Conservation (phyloP, 2,113 vertebrate species). For the Myodes glareolus region DNA sequence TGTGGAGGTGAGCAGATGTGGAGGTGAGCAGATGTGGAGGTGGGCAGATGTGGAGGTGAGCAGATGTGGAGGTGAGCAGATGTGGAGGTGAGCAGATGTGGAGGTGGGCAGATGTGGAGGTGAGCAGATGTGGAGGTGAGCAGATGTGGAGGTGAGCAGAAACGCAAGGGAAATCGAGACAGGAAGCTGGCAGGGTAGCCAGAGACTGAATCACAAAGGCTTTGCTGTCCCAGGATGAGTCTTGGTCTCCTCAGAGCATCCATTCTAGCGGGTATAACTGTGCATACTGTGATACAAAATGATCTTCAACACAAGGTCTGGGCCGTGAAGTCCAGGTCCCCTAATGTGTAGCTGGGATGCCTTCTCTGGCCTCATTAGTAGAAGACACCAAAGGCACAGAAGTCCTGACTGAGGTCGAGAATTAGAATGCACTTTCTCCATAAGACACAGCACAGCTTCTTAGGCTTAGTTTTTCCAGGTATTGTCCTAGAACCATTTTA, state of each 20-base stretch:
- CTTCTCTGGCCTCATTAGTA: too few species aligned
- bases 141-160: neutral
- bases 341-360: neutral
- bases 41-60: neutral
- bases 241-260: neutral
- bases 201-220: neutral
- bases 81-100: neutral
- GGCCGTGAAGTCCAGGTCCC: neutral
- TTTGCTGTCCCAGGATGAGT: neutral
- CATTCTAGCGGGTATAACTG: neutral
- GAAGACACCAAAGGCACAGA: neutral
- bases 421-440: neutral
- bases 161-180: neutral
- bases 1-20: neutral
- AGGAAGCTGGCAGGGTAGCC: neutral
- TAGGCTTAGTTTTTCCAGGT: neutral
- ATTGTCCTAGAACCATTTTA: neutral
- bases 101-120: neutral
- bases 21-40: neutral
- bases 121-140: neutral
- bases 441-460: neutral
- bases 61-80: neutral
- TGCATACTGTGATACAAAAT: neutral
- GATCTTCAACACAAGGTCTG: neutral
- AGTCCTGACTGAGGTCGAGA: neutral